Evolutionary conservation across 2,113 vertebrate species (phyloP).

Genomic region (Nerophis lumbriciformis): DNA sequence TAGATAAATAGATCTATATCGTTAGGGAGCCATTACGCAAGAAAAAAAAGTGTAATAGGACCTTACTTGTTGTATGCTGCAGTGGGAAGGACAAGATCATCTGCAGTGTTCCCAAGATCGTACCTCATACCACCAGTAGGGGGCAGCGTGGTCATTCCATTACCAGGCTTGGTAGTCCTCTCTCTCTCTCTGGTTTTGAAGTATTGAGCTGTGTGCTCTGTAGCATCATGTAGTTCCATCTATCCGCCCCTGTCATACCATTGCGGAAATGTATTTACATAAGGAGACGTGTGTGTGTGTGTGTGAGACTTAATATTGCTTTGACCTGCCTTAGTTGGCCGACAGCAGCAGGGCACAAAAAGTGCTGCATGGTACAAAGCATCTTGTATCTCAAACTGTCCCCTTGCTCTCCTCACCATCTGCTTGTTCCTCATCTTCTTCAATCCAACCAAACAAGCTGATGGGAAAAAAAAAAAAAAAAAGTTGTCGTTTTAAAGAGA

Average conservation of each 20-base stretch:
- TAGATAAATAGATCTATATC: too few relatives aligned
- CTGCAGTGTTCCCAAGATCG: conserved; percentile 4
- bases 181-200: conserved; percentile 11
- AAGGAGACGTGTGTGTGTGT: conserved; percentile 21
- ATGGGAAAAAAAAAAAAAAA: too few relatives aligned
- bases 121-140: conserved; percentile 14
- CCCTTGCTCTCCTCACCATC: conserved; percentile 7
- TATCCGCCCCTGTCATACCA: conserved; percentile 38
- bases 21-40: too few relatives aligned
- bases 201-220: conserved; percentile 28
- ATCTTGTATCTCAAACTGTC: conserved; percentile 19
- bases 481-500: too few relatives aligned
- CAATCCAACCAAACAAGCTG: conserved; percentile 5
- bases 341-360: conserved; percentile 21
- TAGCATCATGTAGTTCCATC: conserved; percentile 39
- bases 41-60: not conserved
- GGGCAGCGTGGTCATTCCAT: conserved; percentile 39
- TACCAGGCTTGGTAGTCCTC: not conserved
- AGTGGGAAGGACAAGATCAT: conserved; percentile 20
- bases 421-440: conserved; percentile 17
- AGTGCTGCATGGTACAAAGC: conserved; percentile 35
- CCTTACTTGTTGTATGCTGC: conserved; percentile 14
- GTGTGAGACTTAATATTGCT: conserved; percentile 22
- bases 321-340: conserved; percentile 21
- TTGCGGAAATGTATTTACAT: conserved; percentile 51